Evolutionary conservation across 2,113 vertebrate species (phyloP).

Genomic region (Pelecanoides urinatrix): DNA sequence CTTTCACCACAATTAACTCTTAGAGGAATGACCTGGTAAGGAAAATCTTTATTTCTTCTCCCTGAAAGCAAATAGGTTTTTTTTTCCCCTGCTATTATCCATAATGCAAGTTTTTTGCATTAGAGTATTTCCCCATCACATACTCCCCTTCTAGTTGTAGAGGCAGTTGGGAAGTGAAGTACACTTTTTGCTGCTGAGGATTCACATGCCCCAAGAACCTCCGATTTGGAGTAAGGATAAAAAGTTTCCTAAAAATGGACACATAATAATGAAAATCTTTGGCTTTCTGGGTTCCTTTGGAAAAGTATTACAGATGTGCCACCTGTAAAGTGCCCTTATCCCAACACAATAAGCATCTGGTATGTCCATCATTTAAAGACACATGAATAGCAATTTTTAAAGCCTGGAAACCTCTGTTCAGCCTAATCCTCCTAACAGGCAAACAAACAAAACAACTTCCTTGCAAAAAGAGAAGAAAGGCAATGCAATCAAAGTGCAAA

Average conservation of each 20-base stretch:
- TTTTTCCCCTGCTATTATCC: not conserved
- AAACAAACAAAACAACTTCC: slow-evolving; percentile 64
- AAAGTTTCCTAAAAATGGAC: not conserved
- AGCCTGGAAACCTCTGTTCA: slow-evolving; percentile 16
- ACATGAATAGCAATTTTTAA: slow-evolving; percentile 43
- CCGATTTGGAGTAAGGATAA: not conserved
- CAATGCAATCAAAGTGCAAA: slow-evolving; percentile 9
- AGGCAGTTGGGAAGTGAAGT: not conserved
- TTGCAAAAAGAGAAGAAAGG: slow-evolving; percentile 23
- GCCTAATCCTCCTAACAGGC: slow-evolving; percentile 38
- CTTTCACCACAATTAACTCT: not conserved
- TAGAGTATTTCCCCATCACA: not conserved
- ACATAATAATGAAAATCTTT: not conserved
- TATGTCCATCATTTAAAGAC: not conserved
- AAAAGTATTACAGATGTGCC: not conserved
- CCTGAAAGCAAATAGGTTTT: not conserved
- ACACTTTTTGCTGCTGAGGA: not conserved
- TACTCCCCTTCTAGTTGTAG: not conserved
- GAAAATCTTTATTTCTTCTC: not conserved
- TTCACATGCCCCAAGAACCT: not conserved
- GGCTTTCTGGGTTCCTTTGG: not conserved
- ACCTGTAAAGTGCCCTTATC: not conserved
- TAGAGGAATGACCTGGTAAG: not conserved
- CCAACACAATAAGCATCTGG: not conserved
- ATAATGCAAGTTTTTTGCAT: not conserved